Evolutionary conservation across 2,113 vertebrate genomes (phyloP), one percentile per base, ranked within the genome.

Genomic region (Grantiella picta): DNA sequence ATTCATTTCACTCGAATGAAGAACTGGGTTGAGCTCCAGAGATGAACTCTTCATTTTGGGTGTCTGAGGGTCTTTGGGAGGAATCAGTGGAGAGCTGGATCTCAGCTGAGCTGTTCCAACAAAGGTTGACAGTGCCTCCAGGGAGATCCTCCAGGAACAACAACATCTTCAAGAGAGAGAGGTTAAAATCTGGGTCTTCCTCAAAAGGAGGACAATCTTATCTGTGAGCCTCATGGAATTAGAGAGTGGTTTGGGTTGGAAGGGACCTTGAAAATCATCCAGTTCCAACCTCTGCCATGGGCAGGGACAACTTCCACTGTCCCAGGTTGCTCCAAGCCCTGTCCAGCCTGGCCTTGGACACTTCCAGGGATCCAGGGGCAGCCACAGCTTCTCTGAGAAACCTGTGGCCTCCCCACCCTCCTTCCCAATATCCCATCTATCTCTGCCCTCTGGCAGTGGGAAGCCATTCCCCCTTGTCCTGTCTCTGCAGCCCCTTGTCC

Each of bases 271-370:
- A 61, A 22, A 9, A 47, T 61, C 53, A 38, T 3, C 24, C 3
- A 0, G 2, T 68, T 75, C 45, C 54, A 57, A 2, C 11, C 7
- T 24, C 5, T 75, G 17, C 9, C 5, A 1, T 40, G 29, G 45
- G 0, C 45, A 53, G n/a, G 29, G n/a, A 76, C 61, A 54, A 2
- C 4, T 76, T 6, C 78, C 47, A 35, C 11, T 11, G 2, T 0
- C 11, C 38, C 40, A 76, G 6, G 2, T 1, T 47, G 14, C 0
- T 68, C 40, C 61, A 60, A 47, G 24, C 11, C 13, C 16, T 0
- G 0, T 25, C 69, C n/a, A 75, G 2, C 29, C 28, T 40, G 45
- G 35, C 35, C 28, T 35, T 21, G 53, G n/a, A 31, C 38, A 47
- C 4, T 60, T 9, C 38, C 45, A 75, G 38, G 69, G 33, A 29